Base-by-base conservation (phyloP, 2,888 invertebrate species). In the Aleiodes testaceus region DNA sequence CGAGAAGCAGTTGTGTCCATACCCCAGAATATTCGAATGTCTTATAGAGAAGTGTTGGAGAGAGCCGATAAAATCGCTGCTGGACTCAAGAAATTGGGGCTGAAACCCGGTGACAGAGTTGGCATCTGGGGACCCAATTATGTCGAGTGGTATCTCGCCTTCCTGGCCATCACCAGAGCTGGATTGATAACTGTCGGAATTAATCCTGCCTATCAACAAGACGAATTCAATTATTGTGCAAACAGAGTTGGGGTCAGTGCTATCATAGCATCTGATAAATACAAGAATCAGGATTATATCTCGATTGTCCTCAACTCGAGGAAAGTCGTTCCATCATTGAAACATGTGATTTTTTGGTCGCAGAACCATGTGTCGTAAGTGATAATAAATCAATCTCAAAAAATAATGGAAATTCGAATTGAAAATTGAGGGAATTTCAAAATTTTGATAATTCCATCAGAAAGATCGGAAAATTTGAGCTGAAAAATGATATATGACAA, bases 71-170 rank as follows among this genome's bases (percentile, higher is more conserved):
- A 88, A 67, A 81, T 95, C 3, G 95, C 95, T 0, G 92, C 93
- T 0, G 94, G 94, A 0, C 88, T 96, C 0, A 79, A 90, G n/a
- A 90, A 90, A 47, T 79, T 94, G 22, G 95, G 95, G 0, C 80
- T 96, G 16, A 83, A 90, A 68, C 89, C 87, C 30, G 95, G 95
- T 0, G 96, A 97, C 81, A 87, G 93, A 7, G 82, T 97, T 2
- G 96, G 93, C 0, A 88, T 97, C 20, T 95, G 94, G 93, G 91
- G 93, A 0, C 94, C 95, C 0, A 97, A 95, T 87, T 88, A 89
- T 44, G 84, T 91, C 53, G 93, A 95, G 82, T 97, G 96, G 96
- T 90, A 93, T 72, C 79, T 95, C 0, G 88, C 91, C 0, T 91
- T 93, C 84, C 88, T 93, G 82, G 95, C 93, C 0, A 91, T 92